Conservation (phyloP, 2,113 vertebrate genomes). For the Lamprologus sp. region DNA sequence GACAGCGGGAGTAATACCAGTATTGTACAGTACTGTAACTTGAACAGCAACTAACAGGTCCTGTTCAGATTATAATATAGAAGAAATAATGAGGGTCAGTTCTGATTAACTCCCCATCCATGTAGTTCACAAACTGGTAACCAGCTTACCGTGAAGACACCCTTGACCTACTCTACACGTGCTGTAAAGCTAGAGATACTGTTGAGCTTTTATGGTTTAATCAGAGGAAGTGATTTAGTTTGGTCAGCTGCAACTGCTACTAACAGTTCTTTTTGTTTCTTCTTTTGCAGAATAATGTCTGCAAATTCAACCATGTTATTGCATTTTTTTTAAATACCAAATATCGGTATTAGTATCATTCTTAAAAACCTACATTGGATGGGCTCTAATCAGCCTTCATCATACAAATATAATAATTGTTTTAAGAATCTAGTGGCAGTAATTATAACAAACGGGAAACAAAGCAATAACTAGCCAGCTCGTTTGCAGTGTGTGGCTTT, state of each 20-base stretch:
- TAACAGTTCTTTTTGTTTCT: not conserved
- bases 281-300: not conserved
- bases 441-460: not conserved
- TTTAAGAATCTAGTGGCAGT: not conserved
- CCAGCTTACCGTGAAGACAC: not conserved
- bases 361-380: not conserved
- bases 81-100: not conserved
- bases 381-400: not conserved
- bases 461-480: not conserved
- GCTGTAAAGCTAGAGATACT: not conserved
- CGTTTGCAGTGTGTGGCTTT: not conserved
- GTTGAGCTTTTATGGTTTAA: not conserved
- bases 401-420: not conserved
- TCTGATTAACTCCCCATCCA: not conserved
- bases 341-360: not conserved
- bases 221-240: not conserved
- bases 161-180: not conserved
- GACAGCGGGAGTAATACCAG: not conserved
- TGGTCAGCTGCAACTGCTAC: not conserved
- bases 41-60: not conserved
- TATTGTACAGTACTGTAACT: not conserved
- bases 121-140: not conserved
- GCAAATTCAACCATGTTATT: not conserved
- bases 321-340: not conserved
- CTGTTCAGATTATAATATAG: not conserved